Conservation (phyloP, 2,797 vertebrate genomes). For the Lutjanus campechanus region DNA sequence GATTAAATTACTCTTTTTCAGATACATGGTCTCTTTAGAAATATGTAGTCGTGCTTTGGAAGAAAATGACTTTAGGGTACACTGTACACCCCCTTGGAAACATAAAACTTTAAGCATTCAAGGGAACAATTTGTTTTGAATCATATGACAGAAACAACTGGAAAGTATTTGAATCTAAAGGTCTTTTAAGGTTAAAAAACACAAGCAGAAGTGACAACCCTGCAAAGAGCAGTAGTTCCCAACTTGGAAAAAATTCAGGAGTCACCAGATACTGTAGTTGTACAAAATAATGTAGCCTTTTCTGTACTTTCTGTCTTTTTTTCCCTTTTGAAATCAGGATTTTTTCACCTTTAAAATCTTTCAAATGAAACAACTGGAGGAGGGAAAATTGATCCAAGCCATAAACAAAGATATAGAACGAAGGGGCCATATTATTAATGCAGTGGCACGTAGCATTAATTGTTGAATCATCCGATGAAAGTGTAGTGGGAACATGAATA, state of each 20-base stretch:
- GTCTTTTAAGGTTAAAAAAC: background rate
- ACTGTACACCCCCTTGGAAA: too few relatives aligned
- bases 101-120: background rate
- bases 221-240: background rate
- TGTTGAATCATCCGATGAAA: conserved; percentile 10
- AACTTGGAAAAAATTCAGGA: background rate
- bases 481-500: background rate
- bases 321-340: background rate
- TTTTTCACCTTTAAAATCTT: background rate
- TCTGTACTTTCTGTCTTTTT: background rate
- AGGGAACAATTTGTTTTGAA: background rate
- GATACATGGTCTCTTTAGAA: background rate
- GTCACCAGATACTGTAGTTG: background rate
- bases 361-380: background rate
- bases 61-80: background rate
- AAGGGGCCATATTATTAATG: background rate
- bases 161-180: background rate
- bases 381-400: background rate
- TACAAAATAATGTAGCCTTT: background rate
- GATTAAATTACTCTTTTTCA: background rate
- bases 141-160: background rate
- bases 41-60: background rate
- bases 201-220: background rate
- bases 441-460: background rate
- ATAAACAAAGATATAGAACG: background rate